Evolutionary conservation across 2,113 vertebrate species (phyloP), one percentile per base, ranked within the genome.

Genomic region (Clinocottus analis): DNA sequence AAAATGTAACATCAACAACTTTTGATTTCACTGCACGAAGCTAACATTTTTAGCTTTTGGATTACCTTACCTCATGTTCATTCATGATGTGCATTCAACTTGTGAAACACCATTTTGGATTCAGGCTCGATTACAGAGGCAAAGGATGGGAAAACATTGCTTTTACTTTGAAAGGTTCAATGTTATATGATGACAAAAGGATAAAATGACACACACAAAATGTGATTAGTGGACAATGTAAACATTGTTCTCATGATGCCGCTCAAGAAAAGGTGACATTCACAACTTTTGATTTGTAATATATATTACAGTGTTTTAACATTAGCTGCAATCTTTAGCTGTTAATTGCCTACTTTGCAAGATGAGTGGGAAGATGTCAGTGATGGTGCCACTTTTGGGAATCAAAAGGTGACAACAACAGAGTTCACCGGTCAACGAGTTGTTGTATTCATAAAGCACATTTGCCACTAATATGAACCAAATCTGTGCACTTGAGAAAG

Each of bases 391-490:
- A 59, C 61, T 5, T 65, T 11, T n/a, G 79, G 53, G 25, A 72
- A 49, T 55, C 19, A 67, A 68, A 75, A 82, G 70, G 70, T 87
- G 37, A 75, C 59, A 68, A 39, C 14, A 35, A 65, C 53, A 72
- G 66, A 43, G 65, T 75, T 53, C 39, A 72, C 61, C 74, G 58
- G 27, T 63, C 17, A 7, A n/a, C 14, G 47, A 79, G 75, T 88
- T 56, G 66, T 85, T 86, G 83, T 82, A 85, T 84, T 83, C 75
- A 87, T 85, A 76, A 76, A 74, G 74, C 27, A 75, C 72, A 82
- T 82, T 79, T 81, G 39, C 75, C 62, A 68, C 84, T 33, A 80
- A 80, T 84, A 75, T 71, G 73, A 81, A 79, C 68, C 80, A 71
- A 70, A 81, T 68, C 75, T 21, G 2, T 82, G 79, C 59, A 67